Percentiles rank a stretch among this genome's conserved stretches.
These are phyloP conservation scores for Psittacula cyanocephala DNA, from an alignment of 2,113 vertebrate species.

Conservation along the genomic window DNA sequence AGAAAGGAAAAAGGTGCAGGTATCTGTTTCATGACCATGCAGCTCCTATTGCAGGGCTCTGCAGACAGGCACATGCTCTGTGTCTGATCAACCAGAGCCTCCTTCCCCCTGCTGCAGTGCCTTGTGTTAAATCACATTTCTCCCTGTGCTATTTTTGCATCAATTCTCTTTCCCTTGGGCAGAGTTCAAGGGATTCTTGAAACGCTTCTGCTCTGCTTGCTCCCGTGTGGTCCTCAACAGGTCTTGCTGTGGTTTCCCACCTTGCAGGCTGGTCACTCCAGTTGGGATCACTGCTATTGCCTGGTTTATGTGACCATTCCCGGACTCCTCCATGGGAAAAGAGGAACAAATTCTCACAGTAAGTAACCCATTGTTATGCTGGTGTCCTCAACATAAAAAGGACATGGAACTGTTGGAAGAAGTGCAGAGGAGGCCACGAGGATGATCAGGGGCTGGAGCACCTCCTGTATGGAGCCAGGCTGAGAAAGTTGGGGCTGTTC, in stretches of 20 bases:
- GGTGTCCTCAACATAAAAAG: too few species aligned
- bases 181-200: not conserved
- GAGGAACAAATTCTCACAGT: not conserved
- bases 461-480: too few species aligned
- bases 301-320: not conserved
- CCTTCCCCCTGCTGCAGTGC: not conserved
- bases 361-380: not conserved
- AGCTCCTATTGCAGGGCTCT: not conserved
- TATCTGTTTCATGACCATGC: not conserved
- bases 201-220: not conserved
- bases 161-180: not conserved
- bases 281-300: not conserved
- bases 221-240: accelerated
- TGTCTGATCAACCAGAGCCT: not conserved
- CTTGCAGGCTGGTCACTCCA: not conserved
- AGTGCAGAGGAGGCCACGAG: too few species aligned
- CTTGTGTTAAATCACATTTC: not conserved
- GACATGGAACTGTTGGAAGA: too few species aligned
- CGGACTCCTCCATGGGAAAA: not conserved
- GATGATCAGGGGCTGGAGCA: too few species aligned
- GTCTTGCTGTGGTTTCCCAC: accelerated
- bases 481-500: too few species aligned
- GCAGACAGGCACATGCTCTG: not conserved
- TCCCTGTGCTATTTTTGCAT: not conserved
- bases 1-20: not conserved